Conservation (phyloP, 2,113 vertebrate species). For the Alouatta palliata region DNA sequence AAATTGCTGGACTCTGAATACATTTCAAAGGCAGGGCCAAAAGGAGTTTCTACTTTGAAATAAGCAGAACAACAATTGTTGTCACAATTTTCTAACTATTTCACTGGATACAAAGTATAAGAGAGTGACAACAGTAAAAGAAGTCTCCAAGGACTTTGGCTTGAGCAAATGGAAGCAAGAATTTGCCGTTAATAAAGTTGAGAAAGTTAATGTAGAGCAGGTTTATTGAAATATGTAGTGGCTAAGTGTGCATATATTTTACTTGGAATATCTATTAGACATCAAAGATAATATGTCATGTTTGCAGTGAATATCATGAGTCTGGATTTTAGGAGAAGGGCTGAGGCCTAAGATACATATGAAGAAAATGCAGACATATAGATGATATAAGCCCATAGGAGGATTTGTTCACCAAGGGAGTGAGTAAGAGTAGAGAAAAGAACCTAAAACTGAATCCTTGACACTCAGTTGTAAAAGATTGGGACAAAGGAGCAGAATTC, state of each 20-base stretch:
- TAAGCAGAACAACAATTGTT: background rate
- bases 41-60: background rate
- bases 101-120: background rate
- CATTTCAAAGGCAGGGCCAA: background rate
- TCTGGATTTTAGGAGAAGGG: background rate
- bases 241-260: fast-evolving
- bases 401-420: background rate
- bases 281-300: too few relatives aligned
- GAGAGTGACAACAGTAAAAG: background rate
- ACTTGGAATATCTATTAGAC: background rate
- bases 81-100: background rate
- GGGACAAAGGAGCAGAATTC: background rate
- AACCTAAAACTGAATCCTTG: background rate
- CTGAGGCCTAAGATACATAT: background rate
- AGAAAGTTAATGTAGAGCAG: background rate
- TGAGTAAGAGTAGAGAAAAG: background rate
- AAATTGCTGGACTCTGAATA: background rate
- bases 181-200: background rate
- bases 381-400: fast-evolving
- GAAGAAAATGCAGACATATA: background rate
- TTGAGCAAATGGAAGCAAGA: too few relatives aligned
- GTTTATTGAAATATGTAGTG: too few relatives aligned
- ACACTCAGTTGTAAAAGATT: background rate
- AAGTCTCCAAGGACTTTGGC: background rate
- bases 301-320: background rate